Conservation (phyloP, 2,797 vertebrate species). For the Tachyglossus aculeatus region DNA sequence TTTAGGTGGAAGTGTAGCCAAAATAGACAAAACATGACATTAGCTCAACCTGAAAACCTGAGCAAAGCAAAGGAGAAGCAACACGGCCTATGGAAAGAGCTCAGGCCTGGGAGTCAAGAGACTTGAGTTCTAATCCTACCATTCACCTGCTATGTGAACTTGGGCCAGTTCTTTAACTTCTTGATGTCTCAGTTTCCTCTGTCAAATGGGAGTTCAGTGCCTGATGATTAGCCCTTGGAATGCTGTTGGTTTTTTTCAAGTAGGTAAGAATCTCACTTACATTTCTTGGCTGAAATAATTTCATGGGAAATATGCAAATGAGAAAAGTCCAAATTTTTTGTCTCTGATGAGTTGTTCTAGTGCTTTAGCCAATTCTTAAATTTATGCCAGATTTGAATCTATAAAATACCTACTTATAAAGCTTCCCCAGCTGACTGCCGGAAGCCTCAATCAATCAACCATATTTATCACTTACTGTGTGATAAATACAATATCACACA, state of each 20-base stretch:
- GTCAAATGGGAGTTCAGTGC: no score
- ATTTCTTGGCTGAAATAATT: constrained; percentile 39
- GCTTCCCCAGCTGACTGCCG: no score
- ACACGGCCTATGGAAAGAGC: neutral
- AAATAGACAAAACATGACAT: constrained; percentile 29
- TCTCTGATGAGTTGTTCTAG: constrained; percentile 45
- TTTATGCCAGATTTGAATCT: no score
- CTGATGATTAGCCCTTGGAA: no score
- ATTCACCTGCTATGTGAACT: neutral
- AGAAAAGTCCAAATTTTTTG: constrained; percentile 46
- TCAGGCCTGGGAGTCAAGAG: neutral
- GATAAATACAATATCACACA: no score
- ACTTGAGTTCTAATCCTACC: no score
- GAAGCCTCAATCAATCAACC: no score
- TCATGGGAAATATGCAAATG: constrained; percentile 42
- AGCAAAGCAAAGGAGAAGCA: constrained; percentile 69
- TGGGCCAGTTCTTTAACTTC: neutral
- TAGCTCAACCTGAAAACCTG: constrained; percentile 68
- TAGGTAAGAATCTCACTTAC: no score
- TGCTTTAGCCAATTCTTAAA: no score
- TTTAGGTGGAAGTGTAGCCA: constrained; percentile 43
- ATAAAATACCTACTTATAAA: no score
- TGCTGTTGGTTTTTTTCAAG: no score
- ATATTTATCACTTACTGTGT: no score
- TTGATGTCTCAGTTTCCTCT: neutral